These are phyloP conservation scores for Pagetopsis macropterus DNA, from an alignment of 2,797 vertebrate genomes.

Conservation along the genomic window DNA sequence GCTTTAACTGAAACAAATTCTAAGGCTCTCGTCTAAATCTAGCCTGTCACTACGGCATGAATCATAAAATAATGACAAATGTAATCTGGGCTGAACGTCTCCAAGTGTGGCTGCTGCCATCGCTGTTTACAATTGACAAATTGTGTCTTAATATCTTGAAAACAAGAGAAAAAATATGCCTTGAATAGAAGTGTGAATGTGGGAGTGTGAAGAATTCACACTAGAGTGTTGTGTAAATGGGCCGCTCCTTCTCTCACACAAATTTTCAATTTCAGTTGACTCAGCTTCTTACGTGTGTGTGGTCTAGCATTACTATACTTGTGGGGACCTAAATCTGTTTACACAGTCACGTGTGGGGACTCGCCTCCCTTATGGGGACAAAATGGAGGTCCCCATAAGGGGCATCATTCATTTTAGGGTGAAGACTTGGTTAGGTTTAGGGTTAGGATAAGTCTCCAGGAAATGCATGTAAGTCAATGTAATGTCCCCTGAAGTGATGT, in stretches of 20 bases:
- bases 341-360: too few relatives aligned
- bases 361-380: too few relatives aligned
- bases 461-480: too few relatives aligned
- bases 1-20: conserved; percentile 24
- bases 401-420: too few relatives aligned
- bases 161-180: conserved; percentile 40
- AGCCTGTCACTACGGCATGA: conserved; percentile 39
- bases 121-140: conserved; percentile 33
- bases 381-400: too few relatives aligned
- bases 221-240: conserved; percentile 17
- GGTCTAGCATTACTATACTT: too few relatives aligned
- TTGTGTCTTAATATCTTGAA: conserved; percentile 35
- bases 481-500: too few relatives aligned
- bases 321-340: too few relatives aligned
- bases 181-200: conserved; percentile 55
- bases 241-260: conserved; percentile 6
- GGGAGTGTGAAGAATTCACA: conserved; percentile 59
- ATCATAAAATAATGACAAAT: conserved; percentile 48
- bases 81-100: conserved; percentile 33
- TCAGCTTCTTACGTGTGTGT: conserved; percentile 9
- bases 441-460: too few relatives aligned
- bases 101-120: conserved; percentile 32
- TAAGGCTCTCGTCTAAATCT: conserved; percentile 29
- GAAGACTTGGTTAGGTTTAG: too few relatives aligned
- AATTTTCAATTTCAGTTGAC: conserved; percentile 20